Conservation (phyloP, 2,797 vertebrate genomes). For the Propithecus perrieri region DNA sequence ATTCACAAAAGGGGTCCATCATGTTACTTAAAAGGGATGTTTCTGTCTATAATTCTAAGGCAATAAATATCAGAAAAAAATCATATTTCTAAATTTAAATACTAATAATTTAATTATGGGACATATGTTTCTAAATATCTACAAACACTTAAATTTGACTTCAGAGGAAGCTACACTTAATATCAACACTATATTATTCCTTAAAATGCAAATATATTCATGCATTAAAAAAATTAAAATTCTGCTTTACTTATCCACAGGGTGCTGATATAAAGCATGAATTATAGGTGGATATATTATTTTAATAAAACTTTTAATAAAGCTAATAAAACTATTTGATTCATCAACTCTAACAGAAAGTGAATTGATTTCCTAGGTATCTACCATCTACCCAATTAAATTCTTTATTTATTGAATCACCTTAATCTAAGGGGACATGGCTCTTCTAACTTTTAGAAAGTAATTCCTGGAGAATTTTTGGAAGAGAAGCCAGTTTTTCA, state of each 20-base stretch:
- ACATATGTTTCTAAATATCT: slow-evolving; percentile 52
- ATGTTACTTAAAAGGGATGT: slow-evolving; percentile 64
- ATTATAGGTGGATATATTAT: neutral
- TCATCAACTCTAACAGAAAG: neutral
- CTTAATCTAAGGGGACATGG: neutral
- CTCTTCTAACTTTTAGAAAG: slow-evolving; percentile 7
- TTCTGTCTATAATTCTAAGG: slow-evolving; percentile 65
- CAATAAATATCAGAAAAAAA: slow-evolving; percentile 53
- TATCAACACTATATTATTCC: slow-evolving; percentile 9
- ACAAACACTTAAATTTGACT: slow-evolving; percentile 45
- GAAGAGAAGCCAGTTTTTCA: slow-evolving; percentile 1
- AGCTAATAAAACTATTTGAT: neutral
- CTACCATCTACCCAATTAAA: neutral
- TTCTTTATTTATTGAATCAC: neutral
- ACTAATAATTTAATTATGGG: slow-evolving; percentile 55
- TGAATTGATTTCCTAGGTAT: neutral
- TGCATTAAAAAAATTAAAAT: slow-evolving; percentile 39
- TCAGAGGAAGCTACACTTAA: slow-evolving; percentile 48
- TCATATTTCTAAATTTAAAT: slow-evolving; percentile 53
- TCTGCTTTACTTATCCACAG: slow-evolving; percentile 37
- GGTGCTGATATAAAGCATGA: slow-evolving; percentile 1
- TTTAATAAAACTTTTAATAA: slow-evolving; percentile 48
- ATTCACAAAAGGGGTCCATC: slow-evolving; percentile 46
- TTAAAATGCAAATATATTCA: slow-evolving; percentile 55
- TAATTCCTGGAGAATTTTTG: neutral